Conservation (phyloP, 2,113 vertebrate genomes). For the Stegostoma tigrinum region DNA sequence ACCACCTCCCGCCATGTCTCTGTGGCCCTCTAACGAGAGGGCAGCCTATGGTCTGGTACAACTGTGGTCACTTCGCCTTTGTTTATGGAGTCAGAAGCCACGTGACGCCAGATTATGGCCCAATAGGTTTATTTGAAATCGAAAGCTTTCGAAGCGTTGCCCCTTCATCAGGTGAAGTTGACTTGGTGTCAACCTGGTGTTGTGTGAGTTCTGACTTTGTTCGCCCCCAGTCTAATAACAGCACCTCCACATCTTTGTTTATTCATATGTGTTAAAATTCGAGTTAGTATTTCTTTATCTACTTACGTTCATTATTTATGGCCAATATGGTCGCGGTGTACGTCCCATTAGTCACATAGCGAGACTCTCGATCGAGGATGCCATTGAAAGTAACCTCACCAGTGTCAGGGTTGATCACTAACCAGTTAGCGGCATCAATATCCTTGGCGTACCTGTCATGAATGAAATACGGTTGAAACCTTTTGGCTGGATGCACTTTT, state of each 20-base stretch:
- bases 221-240: too few species aligned
- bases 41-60: too few species aligned
- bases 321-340: constrained; percentile 3
- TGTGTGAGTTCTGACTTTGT: too few species aligned
- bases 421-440: background rate
- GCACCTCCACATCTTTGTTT: background rate
- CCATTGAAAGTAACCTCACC: background rate
- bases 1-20: too few species aligned
- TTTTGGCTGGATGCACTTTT: background rate
- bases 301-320: background rate
- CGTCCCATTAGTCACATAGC: background rate
- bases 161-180: too few species aligned
- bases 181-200: too few species aligned
- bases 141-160: too few species aligned
- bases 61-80: too few species aligned
- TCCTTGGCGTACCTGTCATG: constrained; percentile 24
- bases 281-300: background rate
- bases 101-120: too few species aligned
- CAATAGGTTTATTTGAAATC: too few species aligned
- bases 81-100: too few species aligned
- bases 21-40: too few species aligned
- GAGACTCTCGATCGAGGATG: background rate
- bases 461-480: background rate
- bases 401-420: background rate
- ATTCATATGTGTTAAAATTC: background rate